Evolutionary conservation across 1,140 invertebrate species (phyloP).

Genomic region (Ooceraea biroi): DNA sequence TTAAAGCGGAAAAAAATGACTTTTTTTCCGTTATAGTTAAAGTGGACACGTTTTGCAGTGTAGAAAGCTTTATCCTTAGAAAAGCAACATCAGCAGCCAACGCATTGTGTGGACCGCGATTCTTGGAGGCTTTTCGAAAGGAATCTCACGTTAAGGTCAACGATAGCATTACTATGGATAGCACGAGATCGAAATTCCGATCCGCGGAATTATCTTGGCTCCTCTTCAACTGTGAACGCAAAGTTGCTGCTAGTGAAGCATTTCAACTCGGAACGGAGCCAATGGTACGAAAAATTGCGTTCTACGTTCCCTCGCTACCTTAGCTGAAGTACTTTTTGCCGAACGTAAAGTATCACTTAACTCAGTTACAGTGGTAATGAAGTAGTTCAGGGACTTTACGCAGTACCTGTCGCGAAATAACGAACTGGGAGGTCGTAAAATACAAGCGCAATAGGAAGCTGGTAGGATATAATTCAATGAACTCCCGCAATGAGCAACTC

Average conservation of each 20-base stretch:
- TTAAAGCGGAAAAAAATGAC: too few species aligned
- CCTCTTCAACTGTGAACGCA: slow-evolving; percentile 17
- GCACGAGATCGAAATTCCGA: background rate
- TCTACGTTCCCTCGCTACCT: background rate
- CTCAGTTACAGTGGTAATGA: slow-evolving; percentile 36
- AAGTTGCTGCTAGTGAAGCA: background rate
- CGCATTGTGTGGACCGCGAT: background rate
- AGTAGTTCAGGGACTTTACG: slow-evolving; percentile 11
- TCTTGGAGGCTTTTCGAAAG: background rate
- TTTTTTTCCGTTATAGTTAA: too few species aligned
- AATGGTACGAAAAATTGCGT: slow-evolving; percentile 26
- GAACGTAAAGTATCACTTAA: slow-evolving; percentile 2
- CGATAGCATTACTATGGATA: background rate
- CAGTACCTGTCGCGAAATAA: background rate
- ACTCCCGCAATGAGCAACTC: background rate
- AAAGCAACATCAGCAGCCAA: background rate
- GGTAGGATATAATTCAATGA: slow-evolving; percentile 3
- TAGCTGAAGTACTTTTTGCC: background rate
- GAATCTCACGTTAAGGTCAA: slow-evolving; percentile 11
- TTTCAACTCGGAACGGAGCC: background rate
- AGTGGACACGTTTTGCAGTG: too few species aligned
- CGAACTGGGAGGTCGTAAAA: slow-evolving; percentile 17
- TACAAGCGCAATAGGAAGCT: background rate
- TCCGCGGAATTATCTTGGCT: slow-evolving; percentile 21
- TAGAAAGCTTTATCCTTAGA: background rate